phyloP scores from a whole-genome alignment of 1,140 invertebrate species.

The Chlorops oryzae region DNA sequence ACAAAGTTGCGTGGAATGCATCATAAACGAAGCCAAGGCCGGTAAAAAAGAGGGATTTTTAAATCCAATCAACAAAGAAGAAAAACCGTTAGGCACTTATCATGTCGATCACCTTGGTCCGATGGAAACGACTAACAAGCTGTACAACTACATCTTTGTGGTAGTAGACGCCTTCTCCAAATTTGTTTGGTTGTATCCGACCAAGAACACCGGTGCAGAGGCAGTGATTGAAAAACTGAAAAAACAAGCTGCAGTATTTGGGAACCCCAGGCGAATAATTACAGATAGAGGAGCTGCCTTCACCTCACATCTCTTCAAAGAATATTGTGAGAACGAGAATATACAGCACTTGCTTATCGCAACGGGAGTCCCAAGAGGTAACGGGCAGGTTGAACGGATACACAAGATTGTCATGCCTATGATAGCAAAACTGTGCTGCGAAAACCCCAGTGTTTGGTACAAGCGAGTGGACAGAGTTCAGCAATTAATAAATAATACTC shows the following conservation, averaged over 20 bases:
- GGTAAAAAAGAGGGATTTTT: constrained; percentile 46
- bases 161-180: constrained; percentile 47
- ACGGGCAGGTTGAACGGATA: constrained; percentile 19
- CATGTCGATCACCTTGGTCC: constrained; percentile 33
- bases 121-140: constrained; percentile 36
- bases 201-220: neutral
- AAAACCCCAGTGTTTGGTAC: constrained; percentile 33
- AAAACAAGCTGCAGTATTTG: constrained; percentile 28
- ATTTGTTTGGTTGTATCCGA: constrained; percentile 42
- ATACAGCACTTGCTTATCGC: constrained; percentile 22
- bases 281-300: constrained; percentile 31
- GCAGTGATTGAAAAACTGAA: constrained; percentile 18
- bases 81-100: constrained; percentile 23
- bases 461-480: constrained; percentile 30
- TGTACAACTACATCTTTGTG: constrained; percentile 45
- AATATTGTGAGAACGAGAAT: constrained; percentile 28
- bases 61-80: constrained; percentile 30
- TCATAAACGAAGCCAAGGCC: constrained; percentile 25
- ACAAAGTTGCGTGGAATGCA: constrained; percentile 35
- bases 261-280: constrained; percentile 37
- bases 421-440: constrained; percentile 31
- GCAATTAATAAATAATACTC: constrained; percentile 33
- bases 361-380: constrained; percentile 26
- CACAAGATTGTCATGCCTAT: too few relatives aligned
- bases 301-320: constrained; percentile 23